Conservation (phyloP, 1,140 invertebrate species). For the Drosophila quadrilineata region DNA sequence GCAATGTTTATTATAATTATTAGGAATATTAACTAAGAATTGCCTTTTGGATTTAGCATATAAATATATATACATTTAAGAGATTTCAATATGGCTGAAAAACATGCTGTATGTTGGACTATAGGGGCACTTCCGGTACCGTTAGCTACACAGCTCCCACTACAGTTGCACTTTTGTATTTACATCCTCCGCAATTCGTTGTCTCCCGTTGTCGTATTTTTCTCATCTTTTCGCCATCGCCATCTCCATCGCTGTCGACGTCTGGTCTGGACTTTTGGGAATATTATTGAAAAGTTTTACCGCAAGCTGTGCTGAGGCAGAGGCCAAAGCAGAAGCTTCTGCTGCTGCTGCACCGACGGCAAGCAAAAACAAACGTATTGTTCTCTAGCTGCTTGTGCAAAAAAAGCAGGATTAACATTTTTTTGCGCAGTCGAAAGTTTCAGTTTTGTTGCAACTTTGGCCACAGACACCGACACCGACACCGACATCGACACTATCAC, state of each 20-base stretch:
- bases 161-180: not conserved
- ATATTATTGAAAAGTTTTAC: constrained; percentile 78
- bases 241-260: constrained; percentile 30
- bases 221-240: constrained; percentile 10
- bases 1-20: constrained; percentile 9
- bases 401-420: constrained; percentile 39
- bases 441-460: constrained; percentile 75
- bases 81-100: constrained; percentile 69
- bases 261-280: constrained; percentile 74
- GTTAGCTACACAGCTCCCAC: constrained; percentile 10
- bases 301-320: constrained; percentile 68
- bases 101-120: constrained; percentile 62
- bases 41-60: constrained; percentile 26
- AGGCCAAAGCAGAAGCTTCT: too few species aligned
- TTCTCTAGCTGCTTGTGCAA: constrained; percentile 33
- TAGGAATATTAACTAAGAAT: constrained; percentile 7
- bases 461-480: constrained; percentile 57
- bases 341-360: constrained; percentile 16
- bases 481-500: too few species aligned
- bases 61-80: constrained; percentile 10
- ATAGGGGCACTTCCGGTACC: constrained; percentile 69
- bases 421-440: constrained; percentile 52
- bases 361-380: constrained; percentile 73
- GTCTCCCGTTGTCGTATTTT: constrained; percentile 17
- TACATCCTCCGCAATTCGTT: constrained; percentile 20